Evolutionary conservation across 35 echinoderm and acorn worm genomes (phyloP).

Genomic region (Lytechinus variegatus): DNA sequence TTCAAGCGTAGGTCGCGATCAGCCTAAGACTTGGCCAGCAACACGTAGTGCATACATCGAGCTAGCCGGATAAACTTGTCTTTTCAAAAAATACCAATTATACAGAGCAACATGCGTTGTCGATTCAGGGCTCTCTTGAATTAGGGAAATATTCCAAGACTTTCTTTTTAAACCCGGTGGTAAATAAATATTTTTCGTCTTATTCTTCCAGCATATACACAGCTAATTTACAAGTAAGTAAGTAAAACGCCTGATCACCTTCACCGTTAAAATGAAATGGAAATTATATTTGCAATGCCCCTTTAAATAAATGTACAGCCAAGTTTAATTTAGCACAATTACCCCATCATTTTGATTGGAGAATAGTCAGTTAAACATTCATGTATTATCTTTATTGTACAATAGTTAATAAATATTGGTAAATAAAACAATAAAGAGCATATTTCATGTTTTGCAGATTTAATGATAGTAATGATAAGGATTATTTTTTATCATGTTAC

Average conservation of each 20-base stretch:
- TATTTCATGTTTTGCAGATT: too few relatives aligned
- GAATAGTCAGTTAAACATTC: too few relatives aligned
- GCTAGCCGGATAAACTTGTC: not conserved
- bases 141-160: not conserved
- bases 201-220: not conserved
- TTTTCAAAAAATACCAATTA: not conserved
- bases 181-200: not conserved
- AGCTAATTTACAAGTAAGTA: not conserved
- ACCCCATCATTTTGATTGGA: too few relatives aligned
- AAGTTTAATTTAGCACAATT: too few relatives aligned
- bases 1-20: not conserved
- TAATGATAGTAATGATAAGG: too few relatives aligned
- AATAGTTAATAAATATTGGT: too few relatives aligned
- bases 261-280: not conserved
- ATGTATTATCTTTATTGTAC: too few relatives aligned
- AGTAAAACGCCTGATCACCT: too few relatives aligned
- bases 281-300: too few relatives aligned
- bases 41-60: slow-evolving; percentile 1
- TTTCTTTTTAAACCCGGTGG: not conserved
- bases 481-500: too few relatives aligned
- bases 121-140: not conserved
- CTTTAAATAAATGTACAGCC: too few relatives aligned
- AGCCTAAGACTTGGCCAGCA: not conserved
- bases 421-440: too few relatives aligned
- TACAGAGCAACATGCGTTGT: not conserved